These are phyloP conservation scores for Peromyscus eremicus DNA, from an alignment of 2,797 vertebrate genomes.

Conservation along the genomic window DNA sequence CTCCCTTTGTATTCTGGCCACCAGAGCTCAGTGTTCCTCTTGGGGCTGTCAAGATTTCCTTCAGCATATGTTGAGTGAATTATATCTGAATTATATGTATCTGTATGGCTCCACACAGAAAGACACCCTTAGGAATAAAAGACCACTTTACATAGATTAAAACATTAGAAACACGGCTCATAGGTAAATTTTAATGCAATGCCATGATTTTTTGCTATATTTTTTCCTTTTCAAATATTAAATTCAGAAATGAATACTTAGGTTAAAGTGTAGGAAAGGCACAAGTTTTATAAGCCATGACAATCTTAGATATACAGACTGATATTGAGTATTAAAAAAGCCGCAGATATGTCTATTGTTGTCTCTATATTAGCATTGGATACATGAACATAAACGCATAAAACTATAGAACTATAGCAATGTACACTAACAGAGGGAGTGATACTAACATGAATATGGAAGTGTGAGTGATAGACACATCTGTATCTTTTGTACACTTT, in stretches of 20 bases:
- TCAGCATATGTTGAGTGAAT: not conserved
- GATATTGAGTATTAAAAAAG: not conserved
- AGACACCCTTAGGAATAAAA: not conserved
- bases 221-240: not conserved
- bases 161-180: not conserved
- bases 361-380: not conserved
- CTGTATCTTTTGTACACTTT: rapidly evolving
- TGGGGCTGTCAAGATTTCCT: rapidly evolving
- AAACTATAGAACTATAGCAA: rapidly evolving
- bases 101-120: not conserved
- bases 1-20: rapidly evolving
- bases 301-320: not conserved
- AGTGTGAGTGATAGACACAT: rapidly evolving
- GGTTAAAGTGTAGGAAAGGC: not conserved
- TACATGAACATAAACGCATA: not conserved
- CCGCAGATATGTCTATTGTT: not conserved
- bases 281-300: not conserved
- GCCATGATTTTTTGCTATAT: rapidly evolving
- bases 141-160: not conserved
- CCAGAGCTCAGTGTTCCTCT: too few relatives aligned
- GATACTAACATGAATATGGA: rapidly evolving
- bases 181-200: not conserved
- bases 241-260: not conserved
- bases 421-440: rapidly evolving
- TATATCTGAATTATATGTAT: not conserved